These are phyloP conservation scores for Horisme vitalbata DNA, from an alignment of 2,888 invertebrate species.

Conservation along the genomic window DNA sequence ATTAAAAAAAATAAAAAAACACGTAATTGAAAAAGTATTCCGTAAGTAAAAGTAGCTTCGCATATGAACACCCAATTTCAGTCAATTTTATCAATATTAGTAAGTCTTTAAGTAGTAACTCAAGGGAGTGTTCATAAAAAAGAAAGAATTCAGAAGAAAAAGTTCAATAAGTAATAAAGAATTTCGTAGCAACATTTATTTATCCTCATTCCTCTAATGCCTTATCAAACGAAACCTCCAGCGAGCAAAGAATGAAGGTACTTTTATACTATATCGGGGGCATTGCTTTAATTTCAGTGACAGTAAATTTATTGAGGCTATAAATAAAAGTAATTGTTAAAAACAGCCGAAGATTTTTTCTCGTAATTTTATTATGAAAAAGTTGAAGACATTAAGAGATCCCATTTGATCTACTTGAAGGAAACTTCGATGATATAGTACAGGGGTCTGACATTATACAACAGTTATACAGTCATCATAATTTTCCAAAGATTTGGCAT, in stretches of 20 bases:
- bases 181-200: slow-evolving; percentile 29
- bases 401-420: slow-evolving; percentile 55
- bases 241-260: slow-evolving; percentile 55
- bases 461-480: too few species aligned
- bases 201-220: slow-evolving; percentile 30
- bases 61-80: too few species aligned
- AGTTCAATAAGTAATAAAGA: slow-evolving; percentile 23
- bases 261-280: slow-evolving; percentile 56
- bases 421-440: slow-evolving; percentile 20
- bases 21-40: too few species aligned
- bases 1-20: too few species aligned
- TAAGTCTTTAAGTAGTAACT: too few species aligned
- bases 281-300: slow-evolving; percentile 63
- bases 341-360: slow-evolving; percentile 69
- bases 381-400: slow-evolving; percentile 63
- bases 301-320: slow-evolving; percentile 70
- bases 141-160: slow-evolving; percentile 15
- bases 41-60: too few species aligned
- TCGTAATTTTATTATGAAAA: slow-evolving; percentile 73
- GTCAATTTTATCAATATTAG: too few species aligned
- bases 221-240: slow-evolving; percentile 44
- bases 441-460: background rate
- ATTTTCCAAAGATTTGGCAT: background rate
- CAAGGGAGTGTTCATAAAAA: too few species aligned
- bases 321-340: slow-evolving; percentile 77